Evolutionary conservation across 2,113 vertebrate species (phyloP).

Genomic region (Prolemur simus): DNA sequence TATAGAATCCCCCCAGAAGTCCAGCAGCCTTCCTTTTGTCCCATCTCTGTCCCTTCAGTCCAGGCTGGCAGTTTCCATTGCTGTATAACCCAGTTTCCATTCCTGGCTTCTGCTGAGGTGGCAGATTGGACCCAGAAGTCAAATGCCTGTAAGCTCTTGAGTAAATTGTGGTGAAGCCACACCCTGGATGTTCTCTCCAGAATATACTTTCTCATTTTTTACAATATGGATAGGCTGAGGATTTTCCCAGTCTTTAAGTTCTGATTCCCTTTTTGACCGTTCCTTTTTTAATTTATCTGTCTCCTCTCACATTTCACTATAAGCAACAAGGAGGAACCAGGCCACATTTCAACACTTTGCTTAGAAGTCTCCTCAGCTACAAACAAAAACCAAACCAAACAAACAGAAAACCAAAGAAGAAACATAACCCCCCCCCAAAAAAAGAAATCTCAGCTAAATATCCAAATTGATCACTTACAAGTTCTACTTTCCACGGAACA

Average conservation of each 20-base stretch:
- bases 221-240: not conserved
- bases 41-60: not conserved
- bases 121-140: not conserved
- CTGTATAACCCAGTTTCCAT: not conserved
- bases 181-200: not conserved
- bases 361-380: not conserved
- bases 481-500: not conserved
- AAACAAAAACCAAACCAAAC: too few species aligned
- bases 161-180: not conserved
- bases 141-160: not conserved
- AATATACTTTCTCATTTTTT: not conserved
- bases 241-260: not conserved
- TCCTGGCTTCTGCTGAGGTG: not conserved
- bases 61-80: not conserved
- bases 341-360: not conserved
- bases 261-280: not conserved
- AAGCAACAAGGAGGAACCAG: not conserved
- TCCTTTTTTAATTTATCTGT: not conserved
- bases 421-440: too few species aligned
- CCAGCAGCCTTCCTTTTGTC: not conserved
- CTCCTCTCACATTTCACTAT: not conserved
- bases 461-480: not conserved
- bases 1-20: not conserved
- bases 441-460: not conserved
- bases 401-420: too few species aligned